A percentile compares a stretch with the other conserved stretches of the same genome.
These are phyloP conservation scores for Aldrovandia affinis DNA, from an alignment of 2,797 vertebrate species.

Conservation along the genomic window DNA sequence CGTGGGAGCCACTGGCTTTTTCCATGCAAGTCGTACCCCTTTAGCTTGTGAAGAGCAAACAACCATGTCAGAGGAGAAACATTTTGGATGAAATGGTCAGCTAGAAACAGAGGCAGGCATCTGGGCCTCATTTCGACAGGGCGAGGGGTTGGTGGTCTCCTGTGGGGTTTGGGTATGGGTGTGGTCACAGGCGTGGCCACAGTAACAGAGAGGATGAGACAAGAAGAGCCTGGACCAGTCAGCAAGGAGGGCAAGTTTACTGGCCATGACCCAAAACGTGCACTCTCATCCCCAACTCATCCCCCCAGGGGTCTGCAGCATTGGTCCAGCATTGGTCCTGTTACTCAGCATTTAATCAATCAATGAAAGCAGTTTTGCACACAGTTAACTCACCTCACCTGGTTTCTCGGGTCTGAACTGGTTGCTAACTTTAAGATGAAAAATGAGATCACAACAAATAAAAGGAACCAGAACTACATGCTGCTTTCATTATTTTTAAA, in stretches of 20 bases:
- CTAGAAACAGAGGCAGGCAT: background rate
- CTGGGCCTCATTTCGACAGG: background rate
- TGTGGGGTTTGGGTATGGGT: conserved; percentile 33
- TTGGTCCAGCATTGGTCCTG: too few species aligned
- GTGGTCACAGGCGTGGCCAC: conserved; percentile 32
- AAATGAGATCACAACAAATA: background rate
- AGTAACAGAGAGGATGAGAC: conserved; percentile 52
- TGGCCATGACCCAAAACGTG: conserved; percentile 69
- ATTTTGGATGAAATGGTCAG: background rate
- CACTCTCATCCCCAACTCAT: conserved; percentile 64
- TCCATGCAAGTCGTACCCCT: background rate
- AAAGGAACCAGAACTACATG: background rate
- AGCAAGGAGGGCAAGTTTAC: conserved; percentile 53
- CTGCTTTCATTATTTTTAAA: background rate
- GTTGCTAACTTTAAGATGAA: background rate
- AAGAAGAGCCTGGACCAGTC: conserved; percentile 47
- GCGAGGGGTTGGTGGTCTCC: background rate
- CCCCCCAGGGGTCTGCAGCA: too few species aligned
- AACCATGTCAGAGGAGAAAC: background rate
- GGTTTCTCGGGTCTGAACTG: background rate
- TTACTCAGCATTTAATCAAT: background rate
- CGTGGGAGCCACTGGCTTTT: conserved; percentile 11
- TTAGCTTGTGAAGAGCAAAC: background rate
- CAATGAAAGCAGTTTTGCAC: background rate
- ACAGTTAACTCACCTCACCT: background rate